Conservation (phyloP, 2,113 vertebrate genomes). For the Fulmarus glacialis region DNA sequence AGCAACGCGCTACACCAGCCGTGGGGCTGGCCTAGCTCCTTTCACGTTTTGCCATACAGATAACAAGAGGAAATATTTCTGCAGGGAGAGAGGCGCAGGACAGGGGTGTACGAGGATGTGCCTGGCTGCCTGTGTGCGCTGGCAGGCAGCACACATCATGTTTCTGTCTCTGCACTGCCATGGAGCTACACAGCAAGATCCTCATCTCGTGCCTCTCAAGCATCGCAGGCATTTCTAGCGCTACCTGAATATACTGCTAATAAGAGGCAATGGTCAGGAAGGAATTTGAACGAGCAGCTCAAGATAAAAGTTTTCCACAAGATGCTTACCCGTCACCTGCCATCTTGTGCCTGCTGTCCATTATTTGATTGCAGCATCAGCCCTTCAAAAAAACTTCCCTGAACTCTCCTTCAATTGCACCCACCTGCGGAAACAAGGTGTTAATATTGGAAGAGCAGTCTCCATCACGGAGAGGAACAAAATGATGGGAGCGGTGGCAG, state of each 20-base stretch:
- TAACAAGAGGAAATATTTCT: not conserved
- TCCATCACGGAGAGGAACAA: rapidly evolving
- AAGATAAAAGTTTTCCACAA: not conserved
- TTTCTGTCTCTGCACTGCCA: not conserved
- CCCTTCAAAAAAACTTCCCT: not conserved
- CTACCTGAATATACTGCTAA: not conserved
- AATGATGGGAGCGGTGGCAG: rapidly evolving
- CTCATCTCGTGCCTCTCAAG: not conserved
- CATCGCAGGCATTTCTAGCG: not conserved
- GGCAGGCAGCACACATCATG: not conserved
- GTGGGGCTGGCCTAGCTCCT: not conserved
- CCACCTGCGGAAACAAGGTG: not conserved
- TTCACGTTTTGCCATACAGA: not conserved
- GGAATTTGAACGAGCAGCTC: not conserved
- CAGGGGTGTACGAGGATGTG: not conserved
- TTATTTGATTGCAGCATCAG: not conserved
- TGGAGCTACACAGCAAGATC: not conserved
- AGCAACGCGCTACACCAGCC: not conserved
- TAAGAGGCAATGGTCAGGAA: not conserved
- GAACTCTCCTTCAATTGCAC: not conserved
- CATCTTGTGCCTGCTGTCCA: not conserved
- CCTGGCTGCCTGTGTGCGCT: rapidly evolving
- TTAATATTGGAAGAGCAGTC: rapidly evolving
- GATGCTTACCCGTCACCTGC: not conserved
- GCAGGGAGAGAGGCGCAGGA: not conserved